phyloP scores from a whole-genome alignment of 2,113 vertebrate genomes.

The Apteryx mantelli region DNA sequence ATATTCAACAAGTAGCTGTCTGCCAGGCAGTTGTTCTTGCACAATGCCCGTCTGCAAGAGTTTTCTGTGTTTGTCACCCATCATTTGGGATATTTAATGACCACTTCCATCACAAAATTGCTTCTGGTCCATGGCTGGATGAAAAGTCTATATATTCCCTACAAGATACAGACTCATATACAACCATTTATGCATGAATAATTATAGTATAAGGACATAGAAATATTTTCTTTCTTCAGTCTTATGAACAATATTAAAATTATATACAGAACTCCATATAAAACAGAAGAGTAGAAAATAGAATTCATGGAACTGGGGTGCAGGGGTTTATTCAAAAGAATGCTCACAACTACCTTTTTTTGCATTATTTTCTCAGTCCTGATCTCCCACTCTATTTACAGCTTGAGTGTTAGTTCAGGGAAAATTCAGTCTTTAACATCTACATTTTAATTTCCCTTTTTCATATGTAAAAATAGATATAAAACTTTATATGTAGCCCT shows the following conservation, averaged over 20 bases:
- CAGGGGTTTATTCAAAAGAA: neutral
- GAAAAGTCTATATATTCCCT: neutral
- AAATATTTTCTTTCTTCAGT: neutral
- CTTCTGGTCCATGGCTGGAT: neutral
- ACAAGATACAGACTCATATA: neutral
- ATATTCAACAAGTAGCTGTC: neutral
- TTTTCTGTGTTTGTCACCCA: neutral
- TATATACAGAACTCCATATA: neutral
- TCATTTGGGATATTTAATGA: neutral
- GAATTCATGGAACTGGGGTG: neutral
- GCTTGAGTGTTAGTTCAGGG: neutral
- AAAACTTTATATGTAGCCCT: neutral
- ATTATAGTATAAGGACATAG: neutral
- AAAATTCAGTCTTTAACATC: neutral
- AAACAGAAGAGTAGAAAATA: neutral
- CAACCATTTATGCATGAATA: neutral
- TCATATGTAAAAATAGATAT: neutral
- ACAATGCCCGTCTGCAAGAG: neutral
- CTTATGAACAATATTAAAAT: neutral
- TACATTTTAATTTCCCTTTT: neutral
- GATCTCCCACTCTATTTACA: neutral
- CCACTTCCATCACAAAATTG: neutral
- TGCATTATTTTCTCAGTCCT: neutral
- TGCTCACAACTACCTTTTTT: neutral
- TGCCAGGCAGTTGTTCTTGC: neutral